phyloP scores from a whole-genome alignment of 2,888 invertebrate genomes.

The Caenorhabditis becei region DNA sequence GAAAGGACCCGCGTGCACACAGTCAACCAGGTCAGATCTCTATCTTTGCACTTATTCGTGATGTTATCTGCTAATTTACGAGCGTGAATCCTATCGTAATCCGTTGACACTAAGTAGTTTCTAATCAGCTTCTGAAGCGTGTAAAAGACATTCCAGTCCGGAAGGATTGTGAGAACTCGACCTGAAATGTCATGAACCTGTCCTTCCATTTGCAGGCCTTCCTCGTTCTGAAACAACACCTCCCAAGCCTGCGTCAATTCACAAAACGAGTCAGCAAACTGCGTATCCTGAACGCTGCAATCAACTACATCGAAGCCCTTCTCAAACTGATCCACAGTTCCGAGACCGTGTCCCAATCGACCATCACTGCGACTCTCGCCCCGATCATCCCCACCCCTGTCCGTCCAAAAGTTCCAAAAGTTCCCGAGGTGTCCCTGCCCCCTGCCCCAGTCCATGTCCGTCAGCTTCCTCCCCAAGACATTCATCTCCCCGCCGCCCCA shows the following conservation, averaged over 20 bases:
- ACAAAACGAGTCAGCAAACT: conserved; percentile 80
- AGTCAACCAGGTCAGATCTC: conserved; percentile 73
- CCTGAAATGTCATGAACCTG: too few relatives aligned
- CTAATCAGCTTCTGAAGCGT: too few relatives aligned
- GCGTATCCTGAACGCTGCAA: conserved; percentile 77
- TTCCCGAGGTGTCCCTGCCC: background rate
- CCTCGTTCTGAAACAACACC: conserved; percentile 71
- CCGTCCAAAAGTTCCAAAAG: conserved; percentile 16
- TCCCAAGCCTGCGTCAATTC: conserved; percentile 75
- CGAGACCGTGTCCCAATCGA: conserved; percentile 26
- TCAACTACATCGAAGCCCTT: conserved; percentile 78
- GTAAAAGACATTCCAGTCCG: too few relatives aligned
- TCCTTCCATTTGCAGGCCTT: too few relatives aligned
- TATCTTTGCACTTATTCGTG: background rate
- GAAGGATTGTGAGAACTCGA: too few relatives aligned
- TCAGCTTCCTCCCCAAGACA: conserved; percentile 3
- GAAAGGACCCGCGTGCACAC: conserved; percentile 80
- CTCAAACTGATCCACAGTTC: conserved; percentile 44
- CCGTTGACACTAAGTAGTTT: too few relatives aligned
- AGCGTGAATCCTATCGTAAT: too few relatives aligned
- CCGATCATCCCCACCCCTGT: conserved; percentile 37
- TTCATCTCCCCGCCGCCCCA: conserved; percentile 18
- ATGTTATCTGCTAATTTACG: background rate
- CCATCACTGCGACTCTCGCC: conserved; percentile 37
- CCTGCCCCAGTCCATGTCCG: conserved; percentile 17